These are phyloP conservation scores for Buathra laborator DNA, from an alignment of 2,888 invertebrate species.

Conservation along the genomic window DNA sequence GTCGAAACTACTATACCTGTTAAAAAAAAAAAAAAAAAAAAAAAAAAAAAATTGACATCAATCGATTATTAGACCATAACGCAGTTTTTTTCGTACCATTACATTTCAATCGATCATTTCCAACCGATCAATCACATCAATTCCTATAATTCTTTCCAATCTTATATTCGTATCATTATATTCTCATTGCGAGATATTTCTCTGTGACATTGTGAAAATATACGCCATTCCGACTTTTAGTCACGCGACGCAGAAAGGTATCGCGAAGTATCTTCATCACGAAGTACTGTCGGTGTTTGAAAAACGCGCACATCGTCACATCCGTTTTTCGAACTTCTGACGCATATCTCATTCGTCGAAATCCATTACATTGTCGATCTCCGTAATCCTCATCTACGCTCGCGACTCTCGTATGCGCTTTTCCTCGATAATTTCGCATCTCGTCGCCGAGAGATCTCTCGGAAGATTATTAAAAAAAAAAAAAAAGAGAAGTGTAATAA, in stretches of 20 bases:
- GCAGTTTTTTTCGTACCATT: background rate
- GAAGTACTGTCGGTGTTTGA: background rate
- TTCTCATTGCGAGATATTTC: too few relatives aligned
- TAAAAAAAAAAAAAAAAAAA: conserved; percentile 19
- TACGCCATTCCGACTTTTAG: background rate
- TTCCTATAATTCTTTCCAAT: too few relatives aligned
- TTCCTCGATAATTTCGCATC: conserved; percentile 13
- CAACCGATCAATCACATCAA: too few relatives aligned
- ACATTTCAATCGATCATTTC: too few relatives aligned
- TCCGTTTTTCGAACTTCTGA: conserved; percentile 45
- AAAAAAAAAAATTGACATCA: background rate
- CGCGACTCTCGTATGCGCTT: background rate
- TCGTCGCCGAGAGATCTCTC: background rate
- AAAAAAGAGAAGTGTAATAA: background rate
- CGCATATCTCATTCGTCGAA: conserved; percentile 47
- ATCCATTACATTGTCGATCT: conserved; percentile 51
- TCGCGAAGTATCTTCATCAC: background rate
- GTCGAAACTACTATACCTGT: conserved; percentile 82
- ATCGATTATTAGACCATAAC: background rate
- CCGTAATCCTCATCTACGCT: conserved; percentile 2
- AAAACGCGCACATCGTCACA: conserved; percentile 16
- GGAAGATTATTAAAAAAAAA: background rate
- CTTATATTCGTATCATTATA: too few relatives aligned
- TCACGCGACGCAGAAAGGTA: background rate
- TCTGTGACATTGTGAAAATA: too few relatives aligned